These are phyloP conservation scores for Telmatochromis bifrenatus DNA, from an alignment of 2,113 vertebrate species.

Conservation along the genomic window DNA sequence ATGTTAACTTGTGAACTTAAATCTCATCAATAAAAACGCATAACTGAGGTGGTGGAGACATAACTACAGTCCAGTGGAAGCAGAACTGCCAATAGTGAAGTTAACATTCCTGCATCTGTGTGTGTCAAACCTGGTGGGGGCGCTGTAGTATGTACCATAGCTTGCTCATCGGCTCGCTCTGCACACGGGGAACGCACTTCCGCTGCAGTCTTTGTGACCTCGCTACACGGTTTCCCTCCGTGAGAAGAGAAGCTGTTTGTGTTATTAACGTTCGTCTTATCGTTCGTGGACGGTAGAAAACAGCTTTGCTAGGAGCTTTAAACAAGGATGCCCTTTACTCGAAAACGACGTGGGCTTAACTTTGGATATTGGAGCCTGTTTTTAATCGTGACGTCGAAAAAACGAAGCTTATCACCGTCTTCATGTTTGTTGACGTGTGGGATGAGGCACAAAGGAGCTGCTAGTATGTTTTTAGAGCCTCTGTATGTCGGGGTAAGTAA, in stretches of 20 bases:
- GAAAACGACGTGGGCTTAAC: neutral
- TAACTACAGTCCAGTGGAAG: neutral
- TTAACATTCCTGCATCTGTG: too few species aligned
- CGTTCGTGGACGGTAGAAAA: neutral
- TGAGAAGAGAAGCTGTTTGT: neutral
- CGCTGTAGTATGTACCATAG: neutral
- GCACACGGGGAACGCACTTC: neutral
- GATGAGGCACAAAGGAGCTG: neutral
- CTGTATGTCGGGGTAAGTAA: too few species aligned
- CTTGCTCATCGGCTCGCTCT: fast-evolving
- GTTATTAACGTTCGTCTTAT: neutral
- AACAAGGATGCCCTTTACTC: fast-evolving
- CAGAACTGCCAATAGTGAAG: neutral
- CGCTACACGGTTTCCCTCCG: neutral
- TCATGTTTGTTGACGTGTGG: fast-evolving
- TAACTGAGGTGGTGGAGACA: neutral
- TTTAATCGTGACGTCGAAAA: neutral
- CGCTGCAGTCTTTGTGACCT: fast-evolving
- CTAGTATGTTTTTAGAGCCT: neutral
- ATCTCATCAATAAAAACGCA: neutral
- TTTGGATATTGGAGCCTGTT: neutral
- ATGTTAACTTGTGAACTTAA: neutral
- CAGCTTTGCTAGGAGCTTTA: neutral
- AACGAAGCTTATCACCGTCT: neutral
- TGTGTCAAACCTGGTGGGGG: fast-evolving